Evolutionary conservation across 2,888 invertebrate species (phyloP).

Genomic region (Agrotis ipsilon): DNA sequence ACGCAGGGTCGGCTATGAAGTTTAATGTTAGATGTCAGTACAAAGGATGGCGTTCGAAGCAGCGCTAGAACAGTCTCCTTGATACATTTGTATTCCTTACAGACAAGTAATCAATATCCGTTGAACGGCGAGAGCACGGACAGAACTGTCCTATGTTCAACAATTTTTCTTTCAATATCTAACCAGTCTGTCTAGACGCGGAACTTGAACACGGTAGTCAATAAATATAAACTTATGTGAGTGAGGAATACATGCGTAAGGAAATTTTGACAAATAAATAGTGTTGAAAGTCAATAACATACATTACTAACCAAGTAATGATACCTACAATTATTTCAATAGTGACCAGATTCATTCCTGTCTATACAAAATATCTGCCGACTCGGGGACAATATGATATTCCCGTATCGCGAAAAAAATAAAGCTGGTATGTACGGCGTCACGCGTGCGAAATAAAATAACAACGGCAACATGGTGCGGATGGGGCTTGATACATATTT

Average conservation of each 20-base stretch:
- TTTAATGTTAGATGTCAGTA: conserved; percentile 86
- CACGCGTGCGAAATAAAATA: conserved; percentile 90
- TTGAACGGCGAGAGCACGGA: conserved; percentile 81
- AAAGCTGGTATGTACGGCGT: conserved; percentile 81
- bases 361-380: conserved; percentile 67
- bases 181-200: conserved; percentile 48
- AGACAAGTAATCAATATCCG: conserved; percentile 89
- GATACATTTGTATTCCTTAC: conserved; percentile 90
- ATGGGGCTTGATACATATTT: conserved; percentile 90
- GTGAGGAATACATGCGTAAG: background rate
- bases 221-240: background rate
- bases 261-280: background rate
- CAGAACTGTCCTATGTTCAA: conserved; percentile 77
- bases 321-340: conserved; percentile 19
- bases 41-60: conserved; percentile 81
- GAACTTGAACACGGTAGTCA: conserved; percentile 5
- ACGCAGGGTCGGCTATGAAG: conserved; percentile 78
- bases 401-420: conserved; percentile 84
- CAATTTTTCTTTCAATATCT: conserved; percentile 76
- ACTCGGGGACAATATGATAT: conserved; percentile 77
- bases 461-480: conserved; percentile 88
- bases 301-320: conserved; percentile 6
- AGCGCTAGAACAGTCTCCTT: conserved; percentile 81
- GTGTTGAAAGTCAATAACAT: background rate
- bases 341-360: conserved; percentile 38